A percentile compares a stretch with the other conserved stretches of the same genome.
phyloP scores from a whole-genome alignment of 2,113 vertebrate genomes.

The Periophthalmus modestus region DNA sequence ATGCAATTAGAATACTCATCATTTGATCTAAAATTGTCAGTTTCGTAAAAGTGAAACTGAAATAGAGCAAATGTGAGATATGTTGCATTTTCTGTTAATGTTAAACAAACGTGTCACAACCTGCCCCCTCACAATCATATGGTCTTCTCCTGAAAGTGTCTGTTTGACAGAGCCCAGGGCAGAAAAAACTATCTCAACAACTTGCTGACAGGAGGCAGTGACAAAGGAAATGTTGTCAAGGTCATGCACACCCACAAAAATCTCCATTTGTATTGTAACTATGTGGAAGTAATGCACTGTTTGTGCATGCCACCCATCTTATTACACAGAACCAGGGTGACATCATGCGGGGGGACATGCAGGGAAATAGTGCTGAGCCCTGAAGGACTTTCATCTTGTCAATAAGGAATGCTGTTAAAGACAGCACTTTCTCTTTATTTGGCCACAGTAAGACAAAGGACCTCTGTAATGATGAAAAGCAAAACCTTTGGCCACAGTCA shows the following conservation, averaged over 20 bases:
- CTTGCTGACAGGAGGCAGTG: background rate
- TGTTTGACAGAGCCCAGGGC: conserved; percentile 26
- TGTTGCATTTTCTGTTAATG: background rate
- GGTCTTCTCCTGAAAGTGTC: conserved; percentile 20
- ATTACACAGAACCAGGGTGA: background rate
- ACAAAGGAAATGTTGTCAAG: background rate
- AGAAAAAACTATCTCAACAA: conserved; percentile 33
- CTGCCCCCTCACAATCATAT: conserved; percentile 11
- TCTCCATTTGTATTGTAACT: conserved; percentile 12
- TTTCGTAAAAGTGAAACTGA: background rate
- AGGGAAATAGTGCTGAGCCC: background rate
- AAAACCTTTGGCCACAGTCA: background rate
- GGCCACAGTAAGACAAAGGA: conserved; percentile 10
- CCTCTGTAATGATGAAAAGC: conserved; percentile 1
- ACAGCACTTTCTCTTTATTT: conserved; percentile 10
- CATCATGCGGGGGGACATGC: background rate
- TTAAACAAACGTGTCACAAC: background rate
- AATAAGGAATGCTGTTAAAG: conserved; percentile 30
- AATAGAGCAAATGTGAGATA: background rate
- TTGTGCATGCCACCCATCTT: too few relatives aligned
- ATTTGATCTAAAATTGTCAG: background rate
- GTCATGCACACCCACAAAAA: background rate
- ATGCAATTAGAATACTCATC: background rate
- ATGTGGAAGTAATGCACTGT: background rate
- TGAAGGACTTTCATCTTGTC: conserved; percentile 29